Base-by-base conservation (phyloP, 2,888 invertebrate genomes). In the Leptinotarsa rubiginosa region DNA sequence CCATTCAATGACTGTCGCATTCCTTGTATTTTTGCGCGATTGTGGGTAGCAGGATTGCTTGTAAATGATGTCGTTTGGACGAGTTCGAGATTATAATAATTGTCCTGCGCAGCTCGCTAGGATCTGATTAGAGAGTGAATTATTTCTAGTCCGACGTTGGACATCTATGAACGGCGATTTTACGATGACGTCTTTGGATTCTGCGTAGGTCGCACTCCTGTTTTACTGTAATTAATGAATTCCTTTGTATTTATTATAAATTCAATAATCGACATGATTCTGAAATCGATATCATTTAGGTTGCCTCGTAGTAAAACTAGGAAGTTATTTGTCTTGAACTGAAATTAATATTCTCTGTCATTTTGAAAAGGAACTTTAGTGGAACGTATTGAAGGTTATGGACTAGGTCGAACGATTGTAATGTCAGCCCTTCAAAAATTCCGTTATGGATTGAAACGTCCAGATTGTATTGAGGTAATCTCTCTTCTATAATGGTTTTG, bases 21-120 rank as follows among this genome's bases (percentile, higher is more conserved):
- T 72, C 73, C 69, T 54, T 66, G 65, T 62, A 75, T 77, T 75
- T 77, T 75, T 70, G 64, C 71, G 66, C 22, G 70, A 54, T 72
- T 69, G 77, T 74, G 73, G 77, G 76, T 64, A 65, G 70, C 70
- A 47, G 67, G 69, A 75, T 68, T 67, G 73, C 73, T 75, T 73
- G 77, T 75, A 77, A 77, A 75, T 69, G 75, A 77, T 69, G 74
- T 69, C 69, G 76, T 74, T 74, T 74, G 68, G 56, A n/a, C 65
- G 20, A 41, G 67, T n/a, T 70, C 50, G 68, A 65, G 72, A 77
- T 74, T 68, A 65, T 73, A 70, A 73, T 77, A 77, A 77, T 76
- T 74, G 76, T 72, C 74, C 50, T 31, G 62, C 62, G 41, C 15
- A 62, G 62, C 62, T 59, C n/a, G 54, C 68, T 72, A 52, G 70